Evolutionary conservation across 2,113 vertebrate genomes (phyloP).

Genomic region (Puntigrus tetrazona): DNA sequence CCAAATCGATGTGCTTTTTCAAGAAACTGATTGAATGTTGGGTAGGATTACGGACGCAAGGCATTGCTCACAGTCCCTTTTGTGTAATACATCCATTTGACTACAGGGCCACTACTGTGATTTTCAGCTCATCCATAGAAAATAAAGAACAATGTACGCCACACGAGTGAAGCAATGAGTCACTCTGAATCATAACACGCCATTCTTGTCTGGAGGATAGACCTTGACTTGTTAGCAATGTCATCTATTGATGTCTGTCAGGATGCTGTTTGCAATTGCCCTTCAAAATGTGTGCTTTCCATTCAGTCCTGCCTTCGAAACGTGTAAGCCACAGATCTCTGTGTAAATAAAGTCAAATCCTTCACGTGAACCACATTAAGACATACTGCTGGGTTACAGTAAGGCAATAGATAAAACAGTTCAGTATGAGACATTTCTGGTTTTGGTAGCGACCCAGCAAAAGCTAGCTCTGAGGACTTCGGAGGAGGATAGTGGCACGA

Average conservation of each 20-base stretch:
- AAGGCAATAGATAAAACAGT: constrained; percentile 19
- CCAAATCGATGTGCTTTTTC: constrained; percentile 63
- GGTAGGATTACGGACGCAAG: not conserved
- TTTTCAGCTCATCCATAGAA: constrained; percentile 31
- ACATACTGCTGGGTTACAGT: constrained; percentile 53
- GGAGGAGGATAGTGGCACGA: constrained; percentile 4
- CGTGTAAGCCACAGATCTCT: constrained; percentile 7
- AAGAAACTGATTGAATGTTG: constrained; percentile 52
- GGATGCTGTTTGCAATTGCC: constrained; percentile 52
- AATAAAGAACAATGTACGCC: constrained; percentile 35
- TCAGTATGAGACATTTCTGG: constrained; percentile 45
- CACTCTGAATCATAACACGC: constrained; percentile 25
- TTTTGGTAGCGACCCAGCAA: constrained; percentile 8
- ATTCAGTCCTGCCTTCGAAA: constrained; percentile 28
- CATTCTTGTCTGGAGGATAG: constrained; percentile 27
- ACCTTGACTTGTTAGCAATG: constrained; percentile 50
- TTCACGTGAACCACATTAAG: constrained; percentile 39
- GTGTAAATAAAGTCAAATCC: constrained; percentile 32
- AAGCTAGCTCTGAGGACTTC: not conserved
- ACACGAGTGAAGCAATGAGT: constrained; percentile 28
- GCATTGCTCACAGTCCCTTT: constrained; percentile 29
- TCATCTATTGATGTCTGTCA: constrained; percentile 53
- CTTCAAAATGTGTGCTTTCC: constrained; percentile 67
- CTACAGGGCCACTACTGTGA: constrained; percentile 37
- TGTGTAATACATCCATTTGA: constrained; percentile 18